phyloP scores from a whole-genome alignment of 2,113 vertebrate genomes.

The Isurus oxyrinchus region DNA sequence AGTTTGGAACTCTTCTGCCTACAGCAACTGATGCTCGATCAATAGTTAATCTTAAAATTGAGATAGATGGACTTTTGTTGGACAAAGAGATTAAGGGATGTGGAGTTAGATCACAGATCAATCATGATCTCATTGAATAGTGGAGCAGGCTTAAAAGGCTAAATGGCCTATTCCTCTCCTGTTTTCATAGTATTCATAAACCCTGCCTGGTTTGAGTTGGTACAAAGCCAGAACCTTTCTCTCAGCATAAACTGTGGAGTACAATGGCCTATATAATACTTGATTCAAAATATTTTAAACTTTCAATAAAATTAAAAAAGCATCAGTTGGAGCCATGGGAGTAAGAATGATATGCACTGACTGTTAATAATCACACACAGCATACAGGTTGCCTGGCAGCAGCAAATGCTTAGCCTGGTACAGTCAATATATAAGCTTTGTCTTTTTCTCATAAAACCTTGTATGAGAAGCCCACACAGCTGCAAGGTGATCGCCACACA shows the following conservation, averaged over 20 bases:
- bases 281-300: not conserved
- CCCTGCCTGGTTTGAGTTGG: not conserved
- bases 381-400: not conserved
- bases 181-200: not conserved
- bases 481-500: not conserved
- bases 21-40: not conserved
- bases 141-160: too few species aligned
- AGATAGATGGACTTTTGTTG: not conserved
- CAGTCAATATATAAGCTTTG: conserved; percentile 8
- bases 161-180: not conserved
- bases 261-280: not conserved
- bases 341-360: not conserved
- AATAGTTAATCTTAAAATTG: not conserved
- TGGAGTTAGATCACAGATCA: too few species aligned
- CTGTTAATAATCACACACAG: not conserved
- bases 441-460: not conserved
- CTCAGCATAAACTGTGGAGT: not conserved
- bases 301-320: not conserved
- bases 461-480: not conserved
- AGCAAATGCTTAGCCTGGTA: not conserved
- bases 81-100: not conserved
- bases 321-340: not conserved
- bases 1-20: not conserved
- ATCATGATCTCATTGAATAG: too few species aligned
- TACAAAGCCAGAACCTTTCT: not conserved